phyloP scores from a whole-genome alignment of 2,888 invertebrate species.

The Cataglyphis rosenhaueri region DNA sequence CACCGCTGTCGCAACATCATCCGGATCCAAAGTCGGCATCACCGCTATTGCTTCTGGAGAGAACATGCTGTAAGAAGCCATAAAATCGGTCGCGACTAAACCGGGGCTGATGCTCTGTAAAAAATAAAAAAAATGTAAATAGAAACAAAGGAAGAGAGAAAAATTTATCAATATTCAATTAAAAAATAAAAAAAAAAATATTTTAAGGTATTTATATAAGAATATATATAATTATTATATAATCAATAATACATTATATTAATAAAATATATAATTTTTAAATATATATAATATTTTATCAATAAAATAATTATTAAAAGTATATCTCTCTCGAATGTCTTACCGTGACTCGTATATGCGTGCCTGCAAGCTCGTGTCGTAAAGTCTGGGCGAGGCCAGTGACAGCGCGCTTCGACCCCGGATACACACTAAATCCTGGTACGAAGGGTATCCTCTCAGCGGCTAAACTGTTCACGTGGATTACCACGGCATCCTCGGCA shows the following conservation, averaged over 20 bases:
- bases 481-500: slow-evolving; percentile 87
- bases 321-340: neutral
- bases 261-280: neutral
- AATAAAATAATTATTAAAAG: neutral
- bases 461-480: slow-evolving; percentile 87
- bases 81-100: slow-evolving; percentile 87
- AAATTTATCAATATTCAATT: neutral
- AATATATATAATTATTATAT: no score
- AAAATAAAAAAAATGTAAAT: slow-evolving; percentile 16
- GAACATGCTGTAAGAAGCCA: slow-evolving; percentile 81
- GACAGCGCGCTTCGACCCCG: slow-evolving; percentile 88
- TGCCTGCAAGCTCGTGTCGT: slow-evolving; percentile 86
- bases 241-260: neutral
- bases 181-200: neutral
- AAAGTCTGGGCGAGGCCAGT: slow-evolving; percentile 87
- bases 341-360: slow-evolving; percentile 77
- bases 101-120: slow-evolving; percentile 89
- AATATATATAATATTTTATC: neutral
- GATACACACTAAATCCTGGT: slow-evolving; percentile 87
- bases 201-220: neutral
- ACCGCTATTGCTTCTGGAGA: slow-evolving; percentile 79
- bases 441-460: slow-evolving; percentile 86
- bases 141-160: neutral
- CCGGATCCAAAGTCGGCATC: slow-evolving; percentile 86
- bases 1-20: slow-evolving; percentile 89